These are phyloP conservation scores for Anguilla obscura DNA, from an alignment of 2,797 vertebrate genomes.

Conservation along the genomic window DNA sequence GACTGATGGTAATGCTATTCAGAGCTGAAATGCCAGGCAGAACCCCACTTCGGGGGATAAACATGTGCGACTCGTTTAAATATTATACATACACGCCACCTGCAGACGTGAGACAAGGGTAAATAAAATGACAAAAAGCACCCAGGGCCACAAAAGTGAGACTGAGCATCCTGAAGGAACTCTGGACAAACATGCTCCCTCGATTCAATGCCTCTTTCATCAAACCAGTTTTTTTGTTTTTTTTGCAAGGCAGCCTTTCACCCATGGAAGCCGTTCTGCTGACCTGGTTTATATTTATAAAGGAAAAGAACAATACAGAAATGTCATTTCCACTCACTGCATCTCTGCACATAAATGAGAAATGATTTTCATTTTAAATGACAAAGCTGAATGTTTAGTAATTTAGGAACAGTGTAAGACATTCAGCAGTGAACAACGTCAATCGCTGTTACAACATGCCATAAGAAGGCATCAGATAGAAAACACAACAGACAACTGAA, in stretches of 20 bases:
- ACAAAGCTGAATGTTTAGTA: slow-evolving; percentile 63
- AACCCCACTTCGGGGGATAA: slow-evolving; percentile 63
- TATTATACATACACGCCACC: slow-evolving; percentile 81
- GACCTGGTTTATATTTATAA: slow-evolving; percentile 68
- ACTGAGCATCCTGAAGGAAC: slow-evolving; percentile 27
- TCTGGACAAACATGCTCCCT: neutral
- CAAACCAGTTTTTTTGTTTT: neutral
- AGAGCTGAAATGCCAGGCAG: slow-evolving; percentile 74
- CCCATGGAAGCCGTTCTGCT: slow-evolving; percentile 65
- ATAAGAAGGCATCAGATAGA: slow-evolving; percentile 35
- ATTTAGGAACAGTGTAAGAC: slow-evolving; percentile 48
- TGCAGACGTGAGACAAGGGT: slow-evolving; percentile 72
- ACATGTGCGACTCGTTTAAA: slow-evolving; percentile 75
- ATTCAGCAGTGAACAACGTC: slow-evolving; percentile 55
- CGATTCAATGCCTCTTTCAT: neutral
- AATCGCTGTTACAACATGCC: slow-evolving; percentile 58
- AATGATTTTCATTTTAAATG: slow-evolving; percentile 49
- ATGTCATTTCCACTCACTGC: slow-evolving; percentile 37
- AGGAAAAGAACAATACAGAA: slow-evolving; percentile 5
- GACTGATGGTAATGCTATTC: slow-evolving; percentile 81
- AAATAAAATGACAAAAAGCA: slow-evolving; percentile 56
- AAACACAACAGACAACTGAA: slow-evolving; percentile 5
- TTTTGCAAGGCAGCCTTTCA: slow-evolving; percentile 27
- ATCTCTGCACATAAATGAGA: slow-evolving; percentile 46
- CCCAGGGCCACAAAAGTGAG: slow-evolving; percentile 38